Base-by-base conservation (phyloP, 1,140 invertebrate species). In the Nebria ingens region DNA sequence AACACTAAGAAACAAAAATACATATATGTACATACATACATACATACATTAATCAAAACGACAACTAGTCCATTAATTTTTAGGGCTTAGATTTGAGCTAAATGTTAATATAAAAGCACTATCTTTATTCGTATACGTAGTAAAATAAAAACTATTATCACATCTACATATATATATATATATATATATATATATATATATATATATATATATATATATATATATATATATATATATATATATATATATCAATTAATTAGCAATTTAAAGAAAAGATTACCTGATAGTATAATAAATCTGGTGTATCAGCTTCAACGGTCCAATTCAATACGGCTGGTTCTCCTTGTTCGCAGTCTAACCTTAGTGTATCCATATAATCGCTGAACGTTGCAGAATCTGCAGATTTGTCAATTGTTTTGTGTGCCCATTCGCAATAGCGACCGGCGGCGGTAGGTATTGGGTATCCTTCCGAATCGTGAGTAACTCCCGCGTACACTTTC, bases 211-310 rank as follows among this genome's bases (percentile, higher is more conserved):
- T 12, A 50, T 50, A 19, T 50, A 12, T 50, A 50, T 19, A 17
- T 34, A 34, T 34, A n/a, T 34, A 34, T 34, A n/a, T 34, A 34
- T 34, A n/a, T 34, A 34, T 34, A n/a, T 34, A 34, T n/a, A n/a
- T n/a, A n/a, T n/a, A n/a, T n/a, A n/a, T n/a, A n/a, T n/a, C n/a
- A n/a, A n/a, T n/a, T n/a, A n/a, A n/a, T n/a, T n/a, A n/a, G n/a
- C n/a, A n/a, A n/a, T n/a, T n/a, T n/a, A n/a, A n/a, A 12, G 15
- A n/a, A 49, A 40, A 3, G 3, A 15, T 34, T 29, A 94, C 91
- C 81, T 94, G 91, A 74, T 96, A 93, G 64, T 92, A 93, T 1
- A 93, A 71, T 38, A 84, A 64, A 70, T 90, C 81, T 0, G 91
- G 90, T 0, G 89, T 88, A 64, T 90, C 82, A 52, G 80, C 67